Conservation (phyloP, 2,888 invertebrate species). For the Cheilosia scutellata region DNA sequence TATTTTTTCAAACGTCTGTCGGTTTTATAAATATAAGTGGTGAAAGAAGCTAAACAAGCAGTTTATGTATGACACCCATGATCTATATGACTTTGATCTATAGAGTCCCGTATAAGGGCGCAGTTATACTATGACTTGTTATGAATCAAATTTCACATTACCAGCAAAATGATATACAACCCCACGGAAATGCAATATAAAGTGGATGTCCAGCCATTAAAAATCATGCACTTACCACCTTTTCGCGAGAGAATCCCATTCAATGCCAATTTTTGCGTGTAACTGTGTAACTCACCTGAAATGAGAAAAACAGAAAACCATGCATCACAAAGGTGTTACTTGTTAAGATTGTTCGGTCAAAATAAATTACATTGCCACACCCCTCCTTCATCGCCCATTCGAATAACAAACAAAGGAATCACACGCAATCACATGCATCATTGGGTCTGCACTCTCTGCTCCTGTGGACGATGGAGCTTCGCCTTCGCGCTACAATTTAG, state of each 20-base stretch:
- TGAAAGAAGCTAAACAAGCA: too few species aligned
- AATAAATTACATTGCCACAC: conserved; percentile 71
- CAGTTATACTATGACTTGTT: too few species aligned
- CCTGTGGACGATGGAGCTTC: neutral
- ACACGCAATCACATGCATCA: conserved; percentile 49
- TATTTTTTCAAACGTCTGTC: too few species aligned
- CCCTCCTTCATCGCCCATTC: conserved; percentile 63
- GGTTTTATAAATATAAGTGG: too few species aligned
- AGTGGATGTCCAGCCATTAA: neutral
- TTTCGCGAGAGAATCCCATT: conserved; percentile 8
- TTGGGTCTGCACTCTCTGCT: neutral
- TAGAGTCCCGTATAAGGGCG: too few species aligned
- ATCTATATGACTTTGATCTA: too few species aligned
- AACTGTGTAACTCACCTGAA: conserved; percentile 51
- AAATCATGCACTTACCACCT: conserved; percentile 30
- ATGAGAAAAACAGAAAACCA: conserved; percentile 12
- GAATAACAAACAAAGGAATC: conserved; percentile 70
- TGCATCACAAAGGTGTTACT: conserved; percentile 51
- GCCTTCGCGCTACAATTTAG: conserved; percentile 31
- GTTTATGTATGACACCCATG: too few species aligned
- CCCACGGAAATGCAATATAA: neutral
- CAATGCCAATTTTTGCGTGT: conserved; percentile 22
- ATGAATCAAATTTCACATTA: too few species aligned
- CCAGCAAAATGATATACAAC: too few species aligned
- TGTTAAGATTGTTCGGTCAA: conserved; percentile 57